Percentiles rank a stretch among this genome's conserved stretches.
Conservation (phyloP, 2,888 invertebrate genomes). For the Chironomus tentans region DNA sequence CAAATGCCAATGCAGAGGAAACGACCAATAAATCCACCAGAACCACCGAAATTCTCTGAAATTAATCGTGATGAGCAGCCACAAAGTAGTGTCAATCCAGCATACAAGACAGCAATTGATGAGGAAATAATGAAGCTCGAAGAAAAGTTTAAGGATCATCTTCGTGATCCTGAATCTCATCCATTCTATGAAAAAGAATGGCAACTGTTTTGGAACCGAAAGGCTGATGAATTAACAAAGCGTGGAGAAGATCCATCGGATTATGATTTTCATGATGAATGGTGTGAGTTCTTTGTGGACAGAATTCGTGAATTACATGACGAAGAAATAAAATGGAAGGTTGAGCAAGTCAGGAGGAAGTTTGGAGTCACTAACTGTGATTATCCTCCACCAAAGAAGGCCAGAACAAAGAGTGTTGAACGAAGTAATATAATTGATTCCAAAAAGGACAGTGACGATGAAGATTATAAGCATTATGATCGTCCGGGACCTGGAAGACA, state of each 20-base stretch:
- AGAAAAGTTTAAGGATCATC: slow-evolving; percentile 60
- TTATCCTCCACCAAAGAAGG: no score
- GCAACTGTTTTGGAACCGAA: slow-evolving; percentile 81
- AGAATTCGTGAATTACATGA: slow-evolving; percentile 70
- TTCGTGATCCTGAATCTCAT: slow-evolving; percentile 80
- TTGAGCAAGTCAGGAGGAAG: not conserved
- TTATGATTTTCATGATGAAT: slow-evolving; percentile 78
- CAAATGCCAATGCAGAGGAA: no score
- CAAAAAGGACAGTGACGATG: no score
- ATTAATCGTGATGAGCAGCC: no score
- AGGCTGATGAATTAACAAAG: slow-evolving; percentile 68
- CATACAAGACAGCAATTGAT: no score
- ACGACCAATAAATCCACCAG: no score
- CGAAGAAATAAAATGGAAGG: slow-evolving; percentile 46
- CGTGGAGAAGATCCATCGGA: slow-evolving; percentile 33
- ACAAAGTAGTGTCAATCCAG: no score
- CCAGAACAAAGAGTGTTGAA: no score
- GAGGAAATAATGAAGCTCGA: slow-evolving; percentile 42
- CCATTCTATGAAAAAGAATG: slow-evolving; percentile 82
- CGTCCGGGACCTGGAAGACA: no score
- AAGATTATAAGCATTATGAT: no score
- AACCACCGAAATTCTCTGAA: no score
- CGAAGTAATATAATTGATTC: no score
- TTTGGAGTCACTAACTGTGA: not conserved
- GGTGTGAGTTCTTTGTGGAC: slow-evolving; percentile 78